phyloP scores from a whole-genome alignment of 2,113 vertebrate genomes.

The Reinhardtius hippoglossoides region DNA sequence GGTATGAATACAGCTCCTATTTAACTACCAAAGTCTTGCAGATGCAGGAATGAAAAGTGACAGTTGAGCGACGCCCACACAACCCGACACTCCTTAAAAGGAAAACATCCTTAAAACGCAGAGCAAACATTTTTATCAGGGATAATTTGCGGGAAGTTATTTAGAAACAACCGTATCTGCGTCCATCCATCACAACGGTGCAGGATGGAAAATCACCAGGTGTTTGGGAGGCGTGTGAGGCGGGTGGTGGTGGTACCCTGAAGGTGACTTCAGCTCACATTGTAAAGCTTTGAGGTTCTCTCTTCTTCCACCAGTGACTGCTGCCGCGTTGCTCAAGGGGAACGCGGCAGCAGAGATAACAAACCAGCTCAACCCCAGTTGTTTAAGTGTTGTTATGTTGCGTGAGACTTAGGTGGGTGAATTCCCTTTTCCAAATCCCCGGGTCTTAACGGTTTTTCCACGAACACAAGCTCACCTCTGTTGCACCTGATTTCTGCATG shows the following conservation, averaged over 20 bases:
- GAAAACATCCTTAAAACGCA: background rate
- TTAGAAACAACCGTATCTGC: conserved; percentile 11
- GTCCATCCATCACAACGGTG: conserved; percentile 13
- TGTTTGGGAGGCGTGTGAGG: no score
- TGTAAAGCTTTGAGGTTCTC: background rate
- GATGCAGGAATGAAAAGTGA: background rate
- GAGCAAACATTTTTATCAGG: conserved; percentile 35
- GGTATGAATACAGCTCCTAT: no score
- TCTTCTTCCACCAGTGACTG: background rate
- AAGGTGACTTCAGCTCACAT: background rate
- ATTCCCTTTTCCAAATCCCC: conserved; percentile 60
- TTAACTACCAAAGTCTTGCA: background rate
- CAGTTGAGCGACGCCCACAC: background rate
- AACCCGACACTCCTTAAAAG: conserved; percentile 10
- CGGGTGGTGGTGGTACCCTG: conserved; percentile 5
- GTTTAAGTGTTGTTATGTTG: conserved; percentile 25
- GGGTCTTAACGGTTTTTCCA: conserved; percentile 56
- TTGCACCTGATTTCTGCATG: conserved; percentile 52
- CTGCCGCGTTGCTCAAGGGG: conserved; percentile 23
- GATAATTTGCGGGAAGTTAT: conserved; percentile 23
- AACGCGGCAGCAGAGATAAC: conserved; percentile 4
- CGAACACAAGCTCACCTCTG: conserved; percentile 34
- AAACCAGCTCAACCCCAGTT: background rate
- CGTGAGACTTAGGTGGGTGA: conserved; percentile 47
- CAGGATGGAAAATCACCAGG: conserved; percentile 27